Percentiles rank a stretch among this genome's conserved stretches.
These are phyloP conservation scores for Sardina pilchardus DNA, from an alignment of 2,113 vertebrate genomes.

Conservation along the genomic window DNA sequence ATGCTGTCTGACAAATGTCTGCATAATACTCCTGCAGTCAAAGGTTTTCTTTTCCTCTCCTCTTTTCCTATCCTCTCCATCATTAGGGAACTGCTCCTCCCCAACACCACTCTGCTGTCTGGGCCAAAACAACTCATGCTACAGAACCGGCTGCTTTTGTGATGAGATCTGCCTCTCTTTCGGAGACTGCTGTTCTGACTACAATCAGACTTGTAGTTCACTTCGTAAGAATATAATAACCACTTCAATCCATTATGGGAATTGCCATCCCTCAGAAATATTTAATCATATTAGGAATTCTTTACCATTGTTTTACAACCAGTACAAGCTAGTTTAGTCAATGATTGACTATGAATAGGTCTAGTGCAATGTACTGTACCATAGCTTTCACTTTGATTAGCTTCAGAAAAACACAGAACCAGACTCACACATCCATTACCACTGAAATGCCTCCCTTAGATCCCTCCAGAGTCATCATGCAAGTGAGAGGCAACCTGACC, in stretches of 20 bases:
- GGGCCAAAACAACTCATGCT: conserved; percentile 2
- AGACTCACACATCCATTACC: too few species aligned
- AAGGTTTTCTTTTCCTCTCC: background rate
- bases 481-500: background rate
- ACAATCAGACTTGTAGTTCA: conserved; percentile 32
- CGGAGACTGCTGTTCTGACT: conserved; percentile 52
- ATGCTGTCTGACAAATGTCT: too few species aligned
- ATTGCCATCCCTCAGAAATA: too few species aligned
- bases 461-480: background rate
- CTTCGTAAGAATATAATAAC: background rate
- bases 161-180: fast-evolving
- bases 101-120: background rate
- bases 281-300: too few species aligned
- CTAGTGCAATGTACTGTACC: too few species aligned
- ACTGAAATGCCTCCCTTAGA: background rate
- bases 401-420: too few species aligned
- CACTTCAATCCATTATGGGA: background rate
- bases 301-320: too few species aligned
- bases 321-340: too few species aligned
- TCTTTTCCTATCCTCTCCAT: background rate
- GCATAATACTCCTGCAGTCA: too few species aligned
- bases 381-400: too few species aligned
- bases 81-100: background rate
- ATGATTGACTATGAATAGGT: too few species aligned
- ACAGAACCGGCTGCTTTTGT: conserved; percentile 40